These are phyloP conservation scores for Prionailurus viverrinus DNA, from an alignment of 2,113 vertebrate species.

Conservation along the genomic window DNA sequence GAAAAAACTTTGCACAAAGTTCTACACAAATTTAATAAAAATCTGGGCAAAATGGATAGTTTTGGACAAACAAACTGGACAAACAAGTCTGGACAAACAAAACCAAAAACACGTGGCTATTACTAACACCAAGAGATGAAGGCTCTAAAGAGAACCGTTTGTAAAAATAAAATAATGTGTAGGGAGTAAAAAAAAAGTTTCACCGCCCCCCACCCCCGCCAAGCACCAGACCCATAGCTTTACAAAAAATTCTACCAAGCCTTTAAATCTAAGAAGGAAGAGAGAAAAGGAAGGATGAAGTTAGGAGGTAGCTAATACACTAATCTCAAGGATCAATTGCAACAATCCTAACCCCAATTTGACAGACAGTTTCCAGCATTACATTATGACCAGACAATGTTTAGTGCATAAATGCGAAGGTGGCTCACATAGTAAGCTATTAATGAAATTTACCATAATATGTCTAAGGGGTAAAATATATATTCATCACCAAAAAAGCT, in stretches of 20 bases:
- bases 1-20: constrained; percentile 43
- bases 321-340: neutral
- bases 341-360: neutral
- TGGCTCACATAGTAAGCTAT: constrained; percentile 23
- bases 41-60: neutral
- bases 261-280: neutral
- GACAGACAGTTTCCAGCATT: neutral
- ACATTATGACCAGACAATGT: neutral
- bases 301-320: neutral
- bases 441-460: neutral
- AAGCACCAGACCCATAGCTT: neutral
- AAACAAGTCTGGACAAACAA: no score
- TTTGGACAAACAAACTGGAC: no score
- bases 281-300: neutral
- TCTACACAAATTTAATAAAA: neutral
- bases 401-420: constrained; percentile 25
- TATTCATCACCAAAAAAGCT: neutral
- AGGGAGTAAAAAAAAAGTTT: neutral
- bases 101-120: neutral
- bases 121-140: constrained; percentile 3
- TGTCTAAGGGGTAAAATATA: neutral
- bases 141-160: neutral
- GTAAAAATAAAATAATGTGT: neutral
- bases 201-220: neutral
- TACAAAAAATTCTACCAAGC: constrained; percentile 11